Conservation (phyloP, 2,888 invertebrate species). For the Busseola fusca region DNA sequence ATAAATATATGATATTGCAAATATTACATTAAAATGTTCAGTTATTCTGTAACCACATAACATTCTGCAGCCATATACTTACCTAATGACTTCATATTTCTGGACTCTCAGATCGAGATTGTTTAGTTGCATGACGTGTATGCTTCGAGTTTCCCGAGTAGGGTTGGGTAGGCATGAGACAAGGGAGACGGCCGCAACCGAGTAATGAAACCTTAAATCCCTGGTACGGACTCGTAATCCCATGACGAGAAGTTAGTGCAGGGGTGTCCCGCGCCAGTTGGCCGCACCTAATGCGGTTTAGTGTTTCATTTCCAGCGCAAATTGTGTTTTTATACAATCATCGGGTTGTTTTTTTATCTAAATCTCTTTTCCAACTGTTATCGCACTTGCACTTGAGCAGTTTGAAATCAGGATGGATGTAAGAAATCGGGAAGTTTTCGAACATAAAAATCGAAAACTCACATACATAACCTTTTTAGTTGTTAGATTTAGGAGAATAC, state of each 20-base stretch:
- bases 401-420: constrained; percentile 24
- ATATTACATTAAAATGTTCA: neutral
- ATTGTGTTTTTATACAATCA: constrained; percentile 84
- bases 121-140: neutral
- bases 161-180: constrained; percentile 54
- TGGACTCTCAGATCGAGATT: neutral
- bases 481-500: neutral
- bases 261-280: constrained; percentile 82
- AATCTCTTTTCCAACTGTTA: constrained; percentile 72
- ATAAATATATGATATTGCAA: neutral
- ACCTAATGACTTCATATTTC: neutral
- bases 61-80: neutral
- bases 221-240: constrained; percentile 88
- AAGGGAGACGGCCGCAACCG: constrained; percentile 71
- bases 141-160: constrained; percentile 60
- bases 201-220: constrained; percentile 89
- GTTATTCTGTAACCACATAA: neutral
- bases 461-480: too few species aligned
- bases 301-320: constrained; percentile 85
- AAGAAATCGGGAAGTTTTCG: constrained; percentile 17
- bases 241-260: constrained; percentile 83
- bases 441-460: too few species aligned
- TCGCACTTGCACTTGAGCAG: constrained; percentile 23
- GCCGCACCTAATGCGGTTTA: constrained; percentile 87
- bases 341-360: constrained; percentile 77